Evolutionary conservation across 2,888 invertebrate genomes (phyloP), one percentile per base, ranked within the genome.

Genomic region (Drosophila anomalata): DNA sequence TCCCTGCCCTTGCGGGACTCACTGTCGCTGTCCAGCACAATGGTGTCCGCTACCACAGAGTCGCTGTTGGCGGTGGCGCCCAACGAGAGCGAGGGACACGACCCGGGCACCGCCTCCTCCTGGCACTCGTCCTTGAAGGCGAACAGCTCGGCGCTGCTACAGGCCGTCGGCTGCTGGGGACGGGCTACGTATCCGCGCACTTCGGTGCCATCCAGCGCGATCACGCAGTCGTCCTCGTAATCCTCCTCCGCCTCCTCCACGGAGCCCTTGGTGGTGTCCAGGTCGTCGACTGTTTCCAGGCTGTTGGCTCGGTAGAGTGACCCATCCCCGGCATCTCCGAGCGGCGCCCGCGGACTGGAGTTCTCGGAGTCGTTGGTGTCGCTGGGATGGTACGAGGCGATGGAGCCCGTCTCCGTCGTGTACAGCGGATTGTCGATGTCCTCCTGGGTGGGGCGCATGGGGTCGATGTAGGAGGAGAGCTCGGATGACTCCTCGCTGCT

Each of bases 31-130:
- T 84, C 81, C 52, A 79, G 20, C 24, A 73, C 75, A 6, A 79
- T 79, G 33, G 83, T 82, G 1, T 71, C 70, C 3, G 62, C 68
- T 48, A 54, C 36, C 6, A 70, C 53, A 0, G 79, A 79, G 7
- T 80, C 85, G 39, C 85, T 84, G n/a, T 81, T 81, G 9, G 68
- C 85, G 5, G 86, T 81, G 20, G 79, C 86, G 9, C 66, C 79
- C 26, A 63, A 11, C 0, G 79, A 79, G 4, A 70, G 69, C 4
- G 69, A 71, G 0, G 69, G 51, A 17, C 54, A 33, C 0, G 62
- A 52, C 0, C 41, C 62, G 2, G 46, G 6, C 0, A 24, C 20
- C 22, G 14, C 22, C 20, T 56, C 56, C 41, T 72, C 67, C 7
- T 29, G 52, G 8, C 59, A 42, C 12, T 66, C 72, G 17, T 71